phyloP scores from a whole-genome alignment of 2,888 invertebrate genomes.

The Acholoe squamosa region DNA sequence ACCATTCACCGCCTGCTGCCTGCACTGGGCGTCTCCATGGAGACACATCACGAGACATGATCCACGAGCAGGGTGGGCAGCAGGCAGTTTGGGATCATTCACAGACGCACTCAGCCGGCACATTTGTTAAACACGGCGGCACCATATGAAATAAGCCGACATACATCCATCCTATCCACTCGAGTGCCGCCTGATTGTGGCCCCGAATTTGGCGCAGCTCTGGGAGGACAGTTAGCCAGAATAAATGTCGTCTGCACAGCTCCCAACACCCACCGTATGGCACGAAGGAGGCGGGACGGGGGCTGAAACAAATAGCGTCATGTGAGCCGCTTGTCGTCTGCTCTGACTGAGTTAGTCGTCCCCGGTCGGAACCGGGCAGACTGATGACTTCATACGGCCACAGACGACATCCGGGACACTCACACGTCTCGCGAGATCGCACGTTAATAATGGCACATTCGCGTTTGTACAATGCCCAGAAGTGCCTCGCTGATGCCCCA shows the following conservation, averaged over 20 bases:
- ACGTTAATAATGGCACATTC: slow-evolving; percentile 53
- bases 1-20: not conserved
- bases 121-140: slow-evolving; percentile 29
- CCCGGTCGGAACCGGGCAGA: slow-evolving; percentile 23
- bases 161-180: slow-evolving; percentile 20
- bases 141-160: slow-evolving; percentile 32
- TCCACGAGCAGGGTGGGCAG: not conserved
- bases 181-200: not conserved
- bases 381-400: slow-evolving; percentile 27
- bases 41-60: slow-evolving; percentile 9
- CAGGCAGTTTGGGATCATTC: not conserved
- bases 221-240: slow-evolving; percentile 6
- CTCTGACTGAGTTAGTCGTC: not conserved
- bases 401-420: slow-evolving; percentile 52
- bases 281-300: not conserved
- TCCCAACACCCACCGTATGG: slow-evolving; percentile 43
- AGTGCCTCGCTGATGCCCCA: slow-evolving; percentile 57
- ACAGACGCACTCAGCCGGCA: not conserved
- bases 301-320: slow-evolving; percentile 30
- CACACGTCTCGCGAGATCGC: slow-evolving; percentile 53
- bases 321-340: not conserved
- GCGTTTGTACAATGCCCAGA: slow-evolving; percentile 50
- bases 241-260: slow-evolving; percentile 25
- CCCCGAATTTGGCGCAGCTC: not conserved
- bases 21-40: not conserved